A percentile compares a stretch with the other conserved stretches of the same genome.
phyloP scores from a whole-genome alignment of 2,113 vertebrate species.

The Himantopus leucocephalus region DNA sequence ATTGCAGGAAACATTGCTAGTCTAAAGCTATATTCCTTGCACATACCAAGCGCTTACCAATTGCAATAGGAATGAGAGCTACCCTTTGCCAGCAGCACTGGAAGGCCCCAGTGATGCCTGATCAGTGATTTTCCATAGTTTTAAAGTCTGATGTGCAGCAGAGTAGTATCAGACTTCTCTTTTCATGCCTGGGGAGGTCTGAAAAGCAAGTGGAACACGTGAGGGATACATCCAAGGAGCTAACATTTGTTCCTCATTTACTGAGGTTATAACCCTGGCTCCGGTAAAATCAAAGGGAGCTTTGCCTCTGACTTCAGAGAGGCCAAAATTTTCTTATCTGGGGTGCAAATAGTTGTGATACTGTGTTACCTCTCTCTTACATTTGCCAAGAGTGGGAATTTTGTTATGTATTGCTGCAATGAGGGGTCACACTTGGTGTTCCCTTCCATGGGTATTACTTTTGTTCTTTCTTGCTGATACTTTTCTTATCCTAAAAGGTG shows the following conservation, averaged over 20 bases:
- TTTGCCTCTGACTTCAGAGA: background rate
- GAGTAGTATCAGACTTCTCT: background rate
- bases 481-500: background rate
- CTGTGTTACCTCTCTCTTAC: background rate
- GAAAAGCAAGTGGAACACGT: background rate
- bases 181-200: background rate
- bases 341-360: background rate
- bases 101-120: background rate
- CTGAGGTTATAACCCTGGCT: background rate
- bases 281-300: background rate
- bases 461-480: background rate
- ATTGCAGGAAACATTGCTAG: background rate
- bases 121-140: background rate
- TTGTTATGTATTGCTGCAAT: background rate
- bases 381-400: background rate
- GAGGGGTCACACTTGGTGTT: background rate
- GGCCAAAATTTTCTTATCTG: background rate
- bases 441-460: background rate
- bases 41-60: background rate
- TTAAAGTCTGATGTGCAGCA: background rate
- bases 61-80: background rate
- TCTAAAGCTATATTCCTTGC: background rate
- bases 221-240: background rate
- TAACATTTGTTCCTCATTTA: background rate
- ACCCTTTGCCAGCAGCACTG: background rate